These are phyloP conservation scores for Microctonus brassicae DNA, from an alignment of 2,888 invertebrate species.

Conservation along the genomic window DNA sequence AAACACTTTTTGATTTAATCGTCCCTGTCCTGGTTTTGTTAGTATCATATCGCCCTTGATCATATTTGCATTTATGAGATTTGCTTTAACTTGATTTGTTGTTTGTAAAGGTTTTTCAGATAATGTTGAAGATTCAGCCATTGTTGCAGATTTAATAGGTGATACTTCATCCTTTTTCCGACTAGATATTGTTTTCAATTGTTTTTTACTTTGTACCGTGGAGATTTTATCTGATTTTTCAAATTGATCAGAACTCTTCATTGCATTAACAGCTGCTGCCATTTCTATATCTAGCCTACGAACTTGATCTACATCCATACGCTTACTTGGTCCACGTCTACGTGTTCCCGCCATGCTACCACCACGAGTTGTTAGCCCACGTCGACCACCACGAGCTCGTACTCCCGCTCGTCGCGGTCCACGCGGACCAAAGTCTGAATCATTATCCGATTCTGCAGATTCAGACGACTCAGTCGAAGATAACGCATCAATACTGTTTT, in stretches of 20 bases:
- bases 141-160: not conserved
- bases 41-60: slow-evolving; percentile 67
- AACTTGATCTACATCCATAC: slow-evolving; percentile 64
- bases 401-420: slow-evolving; percentile 57
- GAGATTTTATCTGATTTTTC: slow-evolving; percentile 56
- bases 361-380: slow-evolving; percentile 65
- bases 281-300: slow-evolving; percentile 66
- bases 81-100: slow-evolving; percentile 71
- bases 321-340: slow-evolving; percentile 62
- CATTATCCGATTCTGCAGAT: slow-evolving; percentile 64
- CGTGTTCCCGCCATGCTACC: slow-evolving; percentile 59
- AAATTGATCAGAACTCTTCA: slow-evolving; percentile 65
- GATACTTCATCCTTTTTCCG: slow-evolving; percentile 60
- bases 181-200: slow-evolving; percentile 48
- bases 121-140: not conserved
- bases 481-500: slow-evolving; percentile 49
- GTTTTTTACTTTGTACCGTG: slow-evolving; percentile 53
- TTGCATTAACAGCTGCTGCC: slow-evolving; percentile 67
- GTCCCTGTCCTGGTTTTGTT: slow-evolving; percentile 64
- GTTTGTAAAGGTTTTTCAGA: slow-evolving; percentile 59
- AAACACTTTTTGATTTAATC: slow-evolving; percentile 60
- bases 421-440: slow-evolving; percentile 65
- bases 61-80: slow-evolving; percentile 70
- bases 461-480: slow-evolving; percentile 61
- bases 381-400: slow-evolving; percentile 64